Conservation (phyloP, 2,113 vertebrate species). For the Acrocephalus arundinaceus region DNA sequence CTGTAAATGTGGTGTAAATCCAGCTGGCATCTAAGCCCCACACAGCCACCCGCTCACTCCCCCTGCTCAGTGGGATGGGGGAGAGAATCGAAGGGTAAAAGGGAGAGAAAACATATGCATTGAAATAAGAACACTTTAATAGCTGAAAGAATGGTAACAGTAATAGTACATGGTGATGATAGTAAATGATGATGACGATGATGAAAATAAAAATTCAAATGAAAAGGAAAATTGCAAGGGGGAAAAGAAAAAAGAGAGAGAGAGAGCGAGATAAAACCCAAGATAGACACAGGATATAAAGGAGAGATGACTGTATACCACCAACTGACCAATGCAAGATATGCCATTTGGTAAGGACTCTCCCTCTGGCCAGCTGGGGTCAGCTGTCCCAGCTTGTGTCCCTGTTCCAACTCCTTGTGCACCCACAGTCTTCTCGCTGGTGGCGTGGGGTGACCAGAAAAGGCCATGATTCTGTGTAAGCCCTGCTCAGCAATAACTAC, state of each 20-base stretch:
- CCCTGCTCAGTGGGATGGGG: background rate
- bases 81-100: background rate
- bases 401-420: background rate
- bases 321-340: background rate
- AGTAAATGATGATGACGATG: background rate
- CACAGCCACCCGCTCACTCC: fast-evolving
- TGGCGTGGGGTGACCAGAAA: background rate
- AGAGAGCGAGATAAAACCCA: background rate
- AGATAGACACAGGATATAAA: background rate
- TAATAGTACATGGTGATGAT: background rate
- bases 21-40: background rate
- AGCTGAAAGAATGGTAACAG: background rate
- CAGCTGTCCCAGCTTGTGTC: background rate
- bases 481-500: background rate
- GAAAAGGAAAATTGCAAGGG: background rate
- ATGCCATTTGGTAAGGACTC: no score
- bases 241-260: no score
- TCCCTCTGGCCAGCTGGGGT: background rate
- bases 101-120: background rate
- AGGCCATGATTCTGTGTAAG: background rate
- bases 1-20: background rate
- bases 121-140: background rate
- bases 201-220: background rate
- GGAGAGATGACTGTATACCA: background rate
- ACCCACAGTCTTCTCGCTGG: fast-evolving